Evolutionary conservation across 2,113 vertebrate species (phyloP).

Genomic region (Geococcyx californianus): DNA sequence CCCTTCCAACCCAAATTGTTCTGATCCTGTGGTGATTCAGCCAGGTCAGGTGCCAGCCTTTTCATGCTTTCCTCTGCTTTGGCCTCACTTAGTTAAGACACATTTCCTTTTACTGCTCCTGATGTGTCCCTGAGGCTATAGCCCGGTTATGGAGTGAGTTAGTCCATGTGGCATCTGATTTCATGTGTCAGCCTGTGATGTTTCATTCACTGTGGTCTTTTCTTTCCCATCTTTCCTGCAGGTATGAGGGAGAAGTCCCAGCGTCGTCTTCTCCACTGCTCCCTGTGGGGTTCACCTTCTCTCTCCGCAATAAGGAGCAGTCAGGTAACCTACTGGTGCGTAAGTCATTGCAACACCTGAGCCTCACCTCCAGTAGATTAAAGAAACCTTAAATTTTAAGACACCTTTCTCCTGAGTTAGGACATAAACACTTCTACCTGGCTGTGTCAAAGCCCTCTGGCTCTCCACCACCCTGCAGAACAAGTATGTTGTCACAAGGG

Average conservation of each 20-base stretch:
- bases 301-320: background rate
- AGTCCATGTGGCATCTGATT: background rate
- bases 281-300: background rate
- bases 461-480: background rate
- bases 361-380: background rate
- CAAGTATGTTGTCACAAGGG: accelerated
- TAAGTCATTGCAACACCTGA: background rate
- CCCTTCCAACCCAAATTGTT: too few relatives aligned
- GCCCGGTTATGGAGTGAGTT: background rate
- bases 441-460: background rate
- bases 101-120: background rate
- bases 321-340: background rate
- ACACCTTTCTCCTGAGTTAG: background rate
- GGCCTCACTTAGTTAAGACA: background rate
- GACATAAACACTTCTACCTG: background rate
- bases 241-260: background rate
- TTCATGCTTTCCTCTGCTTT: background rate
- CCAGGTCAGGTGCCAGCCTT: background rate
- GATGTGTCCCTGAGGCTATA: background rate
- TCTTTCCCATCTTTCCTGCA: background rate
- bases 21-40: background rate
- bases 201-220: background rate
- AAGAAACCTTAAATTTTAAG: background rate
- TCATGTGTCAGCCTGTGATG: background rate
- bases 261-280: background rate